A percentile compares a stretch with the other conserved stretches of the same genome.
Conservation (phyloP, 2,888 invertebrate species). For the Hyposoter dolosus region DNA sequence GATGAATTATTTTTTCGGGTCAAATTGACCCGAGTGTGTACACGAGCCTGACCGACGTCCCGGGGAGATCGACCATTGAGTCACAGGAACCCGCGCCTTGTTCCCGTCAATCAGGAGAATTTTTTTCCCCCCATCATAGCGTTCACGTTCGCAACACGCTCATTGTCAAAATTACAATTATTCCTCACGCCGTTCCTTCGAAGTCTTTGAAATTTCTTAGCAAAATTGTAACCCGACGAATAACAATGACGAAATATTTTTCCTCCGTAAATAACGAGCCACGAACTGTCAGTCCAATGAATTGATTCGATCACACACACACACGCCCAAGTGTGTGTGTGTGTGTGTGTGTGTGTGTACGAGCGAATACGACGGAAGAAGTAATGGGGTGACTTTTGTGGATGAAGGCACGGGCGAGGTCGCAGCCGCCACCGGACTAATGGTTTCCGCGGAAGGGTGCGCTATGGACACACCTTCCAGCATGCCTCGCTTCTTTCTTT, state of each 20-base stretch:
- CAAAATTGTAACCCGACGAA: neutral
- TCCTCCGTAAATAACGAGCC: neutral
- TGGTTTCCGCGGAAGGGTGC: slow-evolving; percentile 51
- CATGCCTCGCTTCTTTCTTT: neutral
- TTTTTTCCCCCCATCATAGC: neutral
- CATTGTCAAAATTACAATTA: neutral
- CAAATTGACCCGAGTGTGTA: too few relatives aligned
- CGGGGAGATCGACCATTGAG: too few relatives aligned
- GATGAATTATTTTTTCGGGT: too few relatives aligned
- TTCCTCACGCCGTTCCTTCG: neutral
- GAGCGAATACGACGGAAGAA: neutral
- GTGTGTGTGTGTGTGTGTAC: too few relatives aligned
- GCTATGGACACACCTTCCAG: slow-evolving; percentile 44
- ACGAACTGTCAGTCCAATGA: neutral
- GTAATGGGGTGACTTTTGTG: slow-evolving; percentile 15
- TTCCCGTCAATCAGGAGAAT: too few relatives aligned
- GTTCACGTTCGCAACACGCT: neutral
- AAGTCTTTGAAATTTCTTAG: neutral
- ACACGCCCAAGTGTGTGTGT: neutral
- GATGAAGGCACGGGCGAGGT: slow-evolving; percentile 3
- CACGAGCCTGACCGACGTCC: too few relatives aligned
- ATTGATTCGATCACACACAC: neutral
- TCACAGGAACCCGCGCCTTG: too few relatives aligned
- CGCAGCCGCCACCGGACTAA: slow-evolving; percentile 7
- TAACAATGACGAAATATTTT: neutral